Base-by-base conservation (phyloP, 2,888 invertebrate species). In the Cataglyphis rosenhaueri region DNA sequence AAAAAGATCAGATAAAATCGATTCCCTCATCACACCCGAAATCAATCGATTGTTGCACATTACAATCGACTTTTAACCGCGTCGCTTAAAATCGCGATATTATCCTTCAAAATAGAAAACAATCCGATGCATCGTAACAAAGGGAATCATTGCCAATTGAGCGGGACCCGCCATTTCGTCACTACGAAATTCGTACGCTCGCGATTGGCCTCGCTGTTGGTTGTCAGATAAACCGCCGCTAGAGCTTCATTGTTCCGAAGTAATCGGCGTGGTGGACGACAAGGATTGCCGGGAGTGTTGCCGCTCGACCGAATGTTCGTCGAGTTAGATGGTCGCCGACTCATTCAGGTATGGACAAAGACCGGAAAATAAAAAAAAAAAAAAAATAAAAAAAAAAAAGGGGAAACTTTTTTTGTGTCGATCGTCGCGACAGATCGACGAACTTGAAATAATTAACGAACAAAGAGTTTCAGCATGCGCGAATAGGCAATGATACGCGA, bases 191-290 rank as follows among this genome's bases (percentile, higher is more conserved):
- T 87, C 86, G 68, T 79, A 66, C 76, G 62, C 35, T 64, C 25
- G 84, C 70, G 55, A 83, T 83, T 83, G 57, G 73, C 66, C 21
- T 32, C 70, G 25, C 52, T 81, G 70, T 81, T 62, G 59, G 52
- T 44, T 74, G 66, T 71, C 75, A 59, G 61, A 82, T 82, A 59
- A 82, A 85, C 79, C 83, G 57, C 62, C 68, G 78, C n/a, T 57
- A 75, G 64, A 48, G 78, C 75, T 84, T 88, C 61, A 84, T 84
- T 82, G 84, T 88, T 79, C 88, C 76, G 44, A 81, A 81, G 76
- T 83, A 82, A 85, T 84, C 89, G 86, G 75, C 35, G 64, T 83
- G 86, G 79, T 29, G 59, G 38, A 66, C 52, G 55, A 59, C 44
- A 74, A 71, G 48, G 70, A 83, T 32, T 25, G 59, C 71, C 79